Evolutionary conservation across 2,888 invertebrate species (phyloP).

Genomic region (Merodon equestris): DNA sequence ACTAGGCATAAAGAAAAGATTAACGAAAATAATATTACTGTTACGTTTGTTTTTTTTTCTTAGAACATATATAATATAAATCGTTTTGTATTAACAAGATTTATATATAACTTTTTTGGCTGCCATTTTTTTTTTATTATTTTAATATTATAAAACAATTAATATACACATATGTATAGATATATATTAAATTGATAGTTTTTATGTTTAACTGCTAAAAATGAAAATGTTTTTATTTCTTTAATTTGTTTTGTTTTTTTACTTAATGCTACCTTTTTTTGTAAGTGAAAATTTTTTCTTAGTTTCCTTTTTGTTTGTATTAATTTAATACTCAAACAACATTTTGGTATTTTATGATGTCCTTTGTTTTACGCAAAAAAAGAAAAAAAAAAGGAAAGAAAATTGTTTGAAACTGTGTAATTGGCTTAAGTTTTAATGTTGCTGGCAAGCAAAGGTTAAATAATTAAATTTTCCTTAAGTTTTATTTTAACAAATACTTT

Average conservation of each 20-base stretch:
- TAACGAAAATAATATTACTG: conserved; percentile 34
- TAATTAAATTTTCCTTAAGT: conserved; percentile 53
- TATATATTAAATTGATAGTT: conserved; percentile 29
- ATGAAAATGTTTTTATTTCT: conserved; percentile 26
- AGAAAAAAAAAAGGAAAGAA: neutral
- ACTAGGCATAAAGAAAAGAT: conserved; percentile 34
- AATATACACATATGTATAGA: conserved; percentile 38
- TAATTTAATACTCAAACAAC: neutral
- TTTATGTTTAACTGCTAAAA: conserved; percentile 40
- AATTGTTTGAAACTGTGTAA: conserved; percentile 1
- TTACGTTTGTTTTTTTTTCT: conserved; percentile 39
- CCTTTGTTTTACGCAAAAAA: conserved; percentile 16
- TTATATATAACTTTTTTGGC: conserved; percentile 47
- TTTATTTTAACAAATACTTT: conserved; percentile 21
- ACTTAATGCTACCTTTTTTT: conserved; percentile 11
- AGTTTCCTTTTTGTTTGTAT: conserved; percentile 1
- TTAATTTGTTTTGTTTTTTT: conserved; percentile 19
- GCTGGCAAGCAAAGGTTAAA: conserved; percentile 54
- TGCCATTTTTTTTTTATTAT: conserved; percentile 54
- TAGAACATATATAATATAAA: conserved; percentile 38
- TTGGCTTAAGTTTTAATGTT: conserved; percentile 59
- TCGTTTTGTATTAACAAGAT: conserved; percentile 55
- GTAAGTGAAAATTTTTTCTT: conserved; percentile 30
- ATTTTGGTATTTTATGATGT: conserved; percentile 37
- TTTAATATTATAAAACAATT: conserved; percentile 46